These are phyloP conservation scores for Xyrauchen texanus DNA, from an alignment of 2,113 vertebrate genomes.

Conservation along the genomic window DNA sequence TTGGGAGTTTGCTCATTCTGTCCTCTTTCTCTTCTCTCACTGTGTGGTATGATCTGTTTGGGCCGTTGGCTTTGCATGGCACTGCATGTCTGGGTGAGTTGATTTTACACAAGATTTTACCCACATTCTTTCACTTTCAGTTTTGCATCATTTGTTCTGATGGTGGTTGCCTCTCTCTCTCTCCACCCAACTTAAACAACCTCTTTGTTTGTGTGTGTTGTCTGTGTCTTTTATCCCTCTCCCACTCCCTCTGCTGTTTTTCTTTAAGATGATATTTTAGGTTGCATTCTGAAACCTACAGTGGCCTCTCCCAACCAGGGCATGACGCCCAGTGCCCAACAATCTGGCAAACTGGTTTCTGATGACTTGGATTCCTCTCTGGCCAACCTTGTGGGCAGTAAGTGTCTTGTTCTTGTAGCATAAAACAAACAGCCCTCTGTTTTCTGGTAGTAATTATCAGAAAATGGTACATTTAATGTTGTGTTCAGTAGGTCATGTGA, in stretches of 20 bases:
- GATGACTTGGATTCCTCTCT: slow-evolving; percentile 92
- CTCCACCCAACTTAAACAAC: slow-evolving; percentile 54
- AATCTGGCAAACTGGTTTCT: slow-evolving; percentile 86
- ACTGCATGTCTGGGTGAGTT: slow-evolving; percentile 78
- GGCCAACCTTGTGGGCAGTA: slow-evolving; percentile 96
- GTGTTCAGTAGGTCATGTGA: too few relatives aligned
- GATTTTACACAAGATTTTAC: slow-evolving; percentile 49
- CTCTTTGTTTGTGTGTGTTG: slow-evolving; percentile 30
- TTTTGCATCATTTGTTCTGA: neutral
- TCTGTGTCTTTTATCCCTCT: slow-evolving; percentile 20
- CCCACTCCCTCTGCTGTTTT: slow-evolving; percentile 41
- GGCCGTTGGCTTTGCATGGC: slow-evolving; percentile 74
- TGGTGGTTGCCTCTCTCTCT: neutral
- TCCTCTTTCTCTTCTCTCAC: slow-evolving; percentile 33
- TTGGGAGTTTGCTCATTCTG: slow-evolving; percentile 18
- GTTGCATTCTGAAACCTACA: slow-evolving; percentile 93
- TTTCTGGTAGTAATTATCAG: too few relatives aligned
- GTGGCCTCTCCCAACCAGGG: slow-evolving; percentile 86
- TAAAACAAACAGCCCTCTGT: too few relatives aligned
- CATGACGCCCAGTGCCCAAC: slow-evolving; percentile 80
- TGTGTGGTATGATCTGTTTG: slow-evolving; percentile 48
- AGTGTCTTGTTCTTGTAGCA: slow-evolving; percentile 62
- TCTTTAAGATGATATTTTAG: slow-evolving; percentile 85
- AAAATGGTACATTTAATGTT: too few relatives aligned
- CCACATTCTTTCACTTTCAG: slow-evolving; percentile 12